Conservation (phyloP, 2,797 vertebrate species). For the Eleutherodactylus coqui region DNA sequence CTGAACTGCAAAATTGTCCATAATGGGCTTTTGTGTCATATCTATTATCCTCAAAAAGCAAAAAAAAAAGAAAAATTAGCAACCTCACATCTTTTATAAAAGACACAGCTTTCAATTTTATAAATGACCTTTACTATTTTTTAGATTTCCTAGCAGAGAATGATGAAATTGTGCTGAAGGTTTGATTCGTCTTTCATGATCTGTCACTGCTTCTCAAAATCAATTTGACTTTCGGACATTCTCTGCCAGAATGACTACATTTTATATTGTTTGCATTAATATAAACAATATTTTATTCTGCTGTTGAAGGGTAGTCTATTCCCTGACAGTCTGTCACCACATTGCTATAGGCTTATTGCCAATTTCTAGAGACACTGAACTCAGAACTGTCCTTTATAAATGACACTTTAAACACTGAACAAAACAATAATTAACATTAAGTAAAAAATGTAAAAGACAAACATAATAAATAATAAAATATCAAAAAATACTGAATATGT, state of each 20-base stretch:
- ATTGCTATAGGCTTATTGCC: conserved; percentile 5
- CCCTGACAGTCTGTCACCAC: conserved; percentile 17
- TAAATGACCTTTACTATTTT: conserved; percentile 13
- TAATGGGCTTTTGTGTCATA: not conserved
- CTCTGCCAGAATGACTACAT: conserved; percentile 38
- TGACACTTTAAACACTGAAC: not conserved
- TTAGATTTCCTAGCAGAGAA: not conserved
- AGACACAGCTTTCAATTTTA: not conserved
- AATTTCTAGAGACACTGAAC: not conserved
- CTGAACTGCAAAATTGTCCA: not conserved
- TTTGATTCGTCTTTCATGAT: conserved; percentile 25
- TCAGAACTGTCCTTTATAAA: conserved; percentile 12
- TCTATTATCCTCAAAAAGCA: not conserved
- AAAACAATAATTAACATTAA: not conserved
- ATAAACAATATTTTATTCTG: conserved; percentile 31
- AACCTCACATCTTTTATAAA: not conserved
- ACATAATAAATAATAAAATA: not conserved
- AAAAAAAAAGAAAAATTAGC: not conserved
- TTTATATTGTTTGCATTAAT: conserved; percentile 30
- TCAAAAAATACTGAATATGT: too few relatives aligned
- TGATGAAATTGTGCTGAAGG: conserved; percentile 21
- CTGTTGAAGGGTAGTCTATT: conserved; percentile 9
- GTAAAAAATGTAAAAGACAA: not conserved
- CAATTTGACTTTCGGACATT: conserved; percentile 22
- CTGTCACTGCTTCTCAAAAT: conserved; percentile 15